Evolutionary conservation across 2,113 vertebrate genomes (phyloP).

Genomic region (Pampusana beccarii): DNA sequence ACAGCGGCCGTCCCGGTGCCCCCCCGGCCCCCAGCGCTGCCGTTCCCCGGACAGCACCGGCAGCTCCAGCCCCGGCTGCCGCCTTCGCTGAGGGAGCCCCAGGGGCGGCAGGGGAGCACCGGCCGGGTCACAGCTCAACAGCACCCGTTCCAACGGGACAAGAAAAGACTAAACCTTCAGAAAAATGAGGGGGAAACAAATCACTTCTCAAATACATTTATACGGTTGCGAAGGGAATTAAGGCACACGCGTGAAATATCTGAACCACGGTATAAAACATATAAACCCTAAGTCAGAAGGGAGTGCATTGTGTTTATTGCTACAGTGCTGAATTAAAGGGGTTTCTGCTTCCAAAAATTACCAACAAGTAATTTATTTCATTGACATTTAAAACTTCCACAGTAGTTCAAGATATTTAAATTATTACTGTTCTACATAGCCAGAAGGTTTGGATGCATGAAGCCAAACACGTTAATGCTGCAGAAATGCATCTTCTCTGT

Average conservation of each 20-base stretch:
- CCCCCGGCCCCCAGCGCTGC: not conserved
- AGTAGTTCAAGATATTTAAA: not conserved
- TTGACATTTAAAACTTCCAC: not conserved
- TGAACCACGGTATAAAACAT: rapidly evolving
- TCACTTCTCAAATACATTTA: not conserved
- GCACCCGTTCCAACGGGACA: not conserved
- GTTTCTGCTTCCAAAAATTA: not conserved
- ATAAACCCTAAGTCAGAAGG: rapidly evolving
- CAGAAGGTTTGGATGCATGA: not conserved
- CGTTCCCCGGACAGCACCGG: rapidly evolving
- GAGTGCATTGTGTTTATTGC: not conserved
- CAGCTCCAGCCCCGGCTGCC: not conserved
- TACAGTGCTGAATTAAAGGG: not conserved
- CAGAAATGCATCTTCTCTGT: not conserved
- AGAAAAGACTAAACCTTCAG: not conserved
- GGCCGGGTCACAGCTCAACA: too few relatives aligned
- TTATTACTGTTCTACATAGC: not conserved
- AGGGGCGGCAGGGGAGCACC: rapidly evolving
- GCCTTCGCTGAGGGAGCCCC: not conserved
- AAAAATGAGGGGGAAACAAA: not conserved
- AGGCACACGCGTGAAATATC: rapidly evolving
- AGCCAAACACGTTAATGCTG: not conserved
- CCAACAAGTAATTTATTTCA: not conserved
- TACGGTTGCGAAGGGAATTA: not conserved
- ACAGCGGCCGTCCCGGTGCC: not conserved